Evolutionary conservation across 2,113 vertebrate genomes (phyloP).

Genomic region (Sula dactylatra): DNA sequence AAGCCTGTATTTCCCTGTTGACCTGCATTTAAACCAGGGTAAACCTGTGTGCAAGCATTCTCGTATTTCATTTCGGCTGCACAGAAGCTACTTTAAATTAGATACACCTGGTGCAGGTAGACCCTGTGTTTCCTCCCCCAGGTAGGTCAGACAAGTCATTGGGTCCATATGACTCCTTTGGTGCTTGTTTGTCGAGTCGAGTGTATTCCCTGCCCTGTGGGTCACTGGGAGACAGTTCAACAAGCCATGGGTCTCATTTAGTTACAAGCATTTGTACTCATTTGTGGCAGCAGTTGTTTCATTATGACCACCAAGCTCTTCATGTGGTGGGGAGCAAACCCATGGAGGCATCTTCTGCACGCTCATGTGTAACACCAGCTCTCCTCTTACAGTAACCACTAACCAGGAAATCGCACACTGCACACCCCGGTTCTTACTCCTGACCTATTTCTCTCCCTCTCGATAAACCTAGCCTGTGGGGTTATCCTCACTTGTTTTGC

Average conservation of each 20-base stretch:
- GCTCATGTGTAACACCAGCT: not conserved
- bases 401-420: not conserved
- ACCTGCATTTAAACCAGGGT: not conserved
- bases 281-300: slow-evolving; percentile 36
- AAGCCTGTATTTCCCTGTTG: not conserved
- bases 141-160: rapidly evolving
- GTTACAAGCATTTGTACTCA: not conserved
- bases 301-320: not conserved
- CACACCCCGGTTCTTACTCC: not conserved
- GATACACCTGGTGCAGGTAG: not conserved
- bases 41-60: not conserved
- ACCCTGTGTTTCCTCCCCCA: not conserved
- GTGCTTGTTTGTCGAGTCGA: rapidly evolving
- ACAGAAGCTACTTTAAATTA: not conserved
- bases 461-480: rapidly evolving
- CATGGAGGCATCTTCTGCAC: not conserved
- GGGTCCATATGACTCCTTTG: not conserved
- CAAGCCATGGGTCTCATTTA: not conserved
- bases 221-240: not conserved
- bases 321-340: not conserved
- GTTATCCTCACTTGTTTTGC: not conserved
- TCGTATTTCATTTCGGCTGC: not conserved
- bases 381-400: not conserved
- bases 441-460: slow-evolving; percentile 51
- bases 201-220: rapidly evolving